phyloP scores from a whole-genome alignment of 1,140 invertebrate genomes.

The Periplaneta americana region DNA sequence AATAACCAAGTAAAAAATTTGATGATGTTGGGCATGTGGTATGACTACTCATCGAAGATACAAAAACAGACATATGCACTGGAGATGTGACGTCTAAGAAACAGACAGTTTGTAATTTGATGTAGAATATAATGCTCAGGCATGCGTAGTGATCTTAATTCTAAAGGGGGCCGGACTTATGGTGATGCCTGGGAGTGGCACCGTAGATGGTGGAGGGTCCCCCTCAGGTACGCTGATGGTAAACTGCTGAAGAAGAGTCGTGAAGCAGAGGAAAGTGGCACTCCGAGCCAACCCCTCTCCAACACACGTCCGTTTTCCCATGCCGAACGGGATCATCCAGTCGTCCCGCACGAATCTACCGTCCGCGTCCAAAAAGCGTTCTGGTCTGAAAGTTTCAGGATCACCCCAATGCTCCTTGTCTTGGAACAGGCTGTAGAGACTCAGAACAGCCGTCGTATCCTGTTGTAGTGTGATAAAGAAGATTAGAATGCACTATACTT shows the following conservation, averaged over 20 bases:
- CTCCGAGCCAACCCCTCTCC: slow-evolving; percentile 30
- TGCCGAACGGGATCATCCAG: slow-evolving; percentile 44
- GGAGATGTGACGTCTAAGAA: too few relatives aligned
- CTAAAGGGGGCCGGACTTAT: slow-evolving; percentile 15
- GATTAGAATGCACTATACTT: too few relatives aligned
- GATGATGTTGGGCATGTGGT: too few relatives aligned
- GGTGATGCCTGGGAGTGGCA: slow-evolving; percentile 18
- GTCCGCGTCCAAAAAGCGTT: slow-evolving; percentile 46
- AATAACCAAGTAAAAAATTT: too few relatives aligned
- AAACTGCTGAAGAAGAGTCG: slow-evolving; percentile 27
- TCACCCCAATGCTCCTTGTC: too few relatives aligned
- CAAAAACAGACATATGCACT: too few relatives aligned
- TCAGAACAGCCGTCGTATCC: slow-evolving; percentile 7
- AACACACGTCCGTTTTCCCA: slow-evolving; percentile 29
- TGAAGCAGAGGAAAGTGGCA: slow-evolving; percentile 29
- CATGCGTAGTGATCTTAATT: slow-evolving; percentile 4
- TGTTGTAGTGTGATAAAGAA: too few relatives aligned
- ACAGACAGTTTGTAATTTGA: too few relatives aligned
- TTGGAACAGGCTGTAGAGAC: slow-evolving; percentile 36
- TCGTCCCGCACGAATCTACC: slow-evolving; percentile 41
- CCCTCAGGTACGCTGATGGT: slow-evolving; percentile 16
- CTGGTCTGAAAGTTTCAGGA: slow-evolving; percentile 49
- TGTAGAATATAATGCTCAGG: neutral
- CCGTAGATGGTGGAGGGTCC: slow-evolving; percentile 13
- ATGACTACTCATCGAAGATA: too few relatives aligned